Percentiles rank a stretch among this genome's conserved stretches.
Evolutionary conservation across 2,113 vertebrate species (phyloP).

Genomic region (Cnemophilus loriae): DNA sequence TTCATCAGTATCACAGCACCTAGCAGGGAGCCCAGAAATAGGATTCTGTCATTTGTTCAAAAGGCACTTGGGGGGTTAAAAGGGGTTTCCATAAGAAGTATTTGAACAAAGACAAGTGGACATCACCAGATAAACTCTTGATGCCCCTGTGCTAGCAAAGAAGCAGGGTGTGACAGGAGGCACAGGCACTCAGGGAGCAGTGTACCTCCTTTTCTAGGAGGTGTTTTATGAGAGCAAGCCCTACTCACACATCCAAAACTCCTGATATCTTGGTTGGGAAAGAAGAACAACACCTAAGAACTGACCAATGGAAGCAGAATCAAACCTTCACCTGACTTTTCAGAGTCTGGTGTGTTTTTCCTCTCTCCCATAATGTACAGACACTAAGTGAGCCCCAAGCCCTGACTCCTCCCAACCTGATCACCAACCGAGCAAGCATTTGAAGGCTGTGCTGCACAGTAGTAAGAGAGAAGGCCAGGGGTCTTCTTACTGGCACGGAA

Average conservation of each 20-base stretch:
- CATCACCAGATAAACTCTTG: neutral
- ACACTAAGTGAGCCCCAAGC: neutral
- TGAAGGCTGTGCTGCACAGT: neutral
- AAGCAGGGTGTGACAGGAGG: neutral
- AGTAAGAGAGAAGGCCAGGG: neutral
- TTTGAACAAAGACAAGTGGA: neutral
- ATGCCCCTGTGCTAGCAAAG: too few relatives aligned
- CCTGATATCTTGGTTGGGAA: accelerated
- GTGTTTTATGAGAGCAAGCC: neutral
- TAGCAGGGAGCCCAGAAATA: neutral
- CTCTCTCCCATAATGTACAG: neutral
- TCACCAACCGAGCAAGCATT: neutral
- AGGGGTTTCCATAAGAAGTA: neutral
- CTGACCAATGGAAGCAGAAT: neutral
- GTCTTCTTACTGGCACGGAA: neutral
- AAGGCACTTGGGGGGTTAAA: neutral
- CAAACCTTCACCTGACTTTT: neutral
- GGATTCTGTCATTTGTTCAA: neutral
- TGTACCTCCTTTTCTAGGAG: neutral
- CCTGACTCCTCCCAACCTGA: accelerated
- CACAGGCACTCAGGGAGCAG: accelerated
- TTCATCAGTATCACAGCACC: neutral
- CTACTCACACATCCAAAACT: neutral
- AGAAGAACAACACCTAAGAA: neutral
- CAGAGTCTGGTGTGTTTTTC: neutral